These are phyloP conservation scores for Adrianichthys oophorus DNA, from an alignment of 2,797 vertebrate species.

Conservation along the genomic window DNA sequence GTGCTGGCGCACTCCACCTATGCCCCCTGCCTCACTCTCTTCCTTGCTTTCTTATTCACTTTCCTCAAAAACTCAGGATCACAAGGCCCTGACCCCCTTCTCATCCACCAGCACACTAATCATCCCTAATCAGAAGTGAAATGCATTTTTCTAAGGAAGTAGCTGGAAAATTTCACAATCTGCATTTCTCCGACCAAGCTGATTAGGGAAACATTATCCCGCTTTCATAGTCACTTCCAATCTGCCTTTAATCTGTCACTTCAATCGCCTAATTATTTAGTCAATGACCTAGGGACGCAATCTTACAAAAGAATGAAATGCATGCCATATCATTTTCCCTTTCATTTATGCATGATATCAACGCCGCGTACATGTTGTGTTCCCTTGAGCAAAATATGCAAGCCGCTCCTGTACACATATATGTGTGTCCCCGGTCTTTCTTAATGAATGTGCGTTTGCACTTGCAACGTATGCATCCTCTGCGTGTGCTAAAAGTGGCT, in stretches of 20 bases:
- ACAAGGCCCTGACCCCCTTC: constrained; percentile 68
- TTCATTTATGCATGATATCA: constrained; percentile 78
- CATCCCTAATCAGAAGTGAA: constrained; percentile 84
- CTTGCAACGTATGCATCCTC: constrained; percentile 41
- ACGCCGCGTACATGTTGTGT: constrained; percentile 64
- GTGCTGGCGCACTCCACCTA: constrained; percentile 42
- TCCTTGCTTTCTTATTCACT: constrained; percentile 24
- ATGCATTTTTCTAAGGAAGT: constrained; percentile 88
- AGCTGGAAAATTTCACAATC: constrained; percentile 89
- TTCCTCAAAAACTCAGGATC: constrained; percentile 64
- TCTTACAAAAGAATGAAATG: constrained; percentile 83
- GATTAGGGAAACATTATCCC: constrained; percentile 88
- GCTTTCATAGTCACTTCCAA: constrained; percentile 86
- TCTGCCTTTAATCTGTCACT: constrained; percentile 87
- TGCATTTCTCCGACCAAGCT: constrained; percentile 86
- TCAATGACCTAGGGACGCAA: constrained; percentile 83
- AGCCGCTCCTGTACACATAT: constrained; percentile 46
- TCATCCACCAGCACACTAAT: constrained; percentile 73
- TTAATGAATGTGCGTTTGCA: constrained; percentile 38
- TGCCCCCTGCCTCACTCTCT: constrained; percentile 34
- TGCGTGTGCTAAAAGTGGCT: constrained; percentile 63
- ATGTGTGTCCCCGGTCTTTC: constrained; percentile 28
- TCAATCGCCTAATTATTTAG: constrained; percentile 86
- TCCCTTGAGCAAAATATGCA: constrained; percentile 68
- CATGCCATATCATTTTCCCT: constrained; percentile 77